A percentile compares a stretch with the other conserved stretches of the same genome.
These are phyloP conservation scores for Cephus pulcher DNA, from an alignment of 2,888 invertebrate species.

Conservation along the genomic window DNA sequence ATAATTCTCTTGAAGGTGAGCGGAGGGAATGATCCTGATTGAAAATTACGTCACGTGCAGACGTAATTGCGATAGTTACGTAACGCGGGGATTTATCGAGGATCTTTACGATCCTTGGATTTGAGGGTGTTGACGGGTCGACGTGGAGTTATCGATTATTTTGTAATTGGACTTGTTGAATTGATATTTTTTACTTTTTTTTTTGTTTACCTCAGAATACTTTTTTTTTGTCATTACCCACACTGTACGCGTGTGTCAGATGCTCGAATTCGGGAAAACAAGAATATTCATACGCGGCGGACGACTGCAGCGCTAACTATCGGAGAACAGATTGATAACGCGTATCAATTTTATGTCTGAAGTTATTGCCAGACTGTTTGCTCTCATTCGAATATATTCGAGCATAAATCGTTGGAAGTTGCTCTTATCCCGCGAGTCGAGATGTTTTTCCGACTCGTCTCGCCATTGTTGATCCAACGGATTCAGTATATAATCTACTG, in stretches of 20 bases:
- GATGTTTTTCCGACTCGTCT: constrained; percentile 33
- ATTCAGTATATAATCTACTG: constrained; percentile 5
- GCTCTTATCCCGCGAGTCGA: constrained; percentile 14
- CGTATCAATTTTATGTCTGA: constrained; percentile 52
- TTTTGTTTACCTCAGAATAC: no score
- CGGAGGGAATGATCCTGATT: constrained; percentile 55
- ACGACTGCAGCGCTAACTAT: background rate
- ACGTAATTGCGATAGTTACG: constrained; percentile 57
- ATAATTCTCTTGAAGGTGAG: background rate
- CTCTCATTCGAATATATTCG: constrained; percentile 49
- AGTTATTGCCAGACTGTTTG: constrained; percentile 56
- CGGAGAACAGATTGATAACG: constrained; percentile 26
- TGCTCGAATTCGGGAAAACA: no score
- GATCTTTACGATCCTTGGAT: constrained; percentile 44
- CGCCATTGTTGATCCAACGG: constrained; percentile 21
- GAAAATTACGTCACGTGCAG: constrained; percentile 55
- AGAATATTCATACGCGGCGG: no score
- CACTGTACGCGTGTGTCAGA: no score
- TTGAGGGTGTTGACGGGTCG: no score
- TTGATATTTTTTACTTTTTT: no score
- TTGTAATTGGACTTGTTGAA: no score
- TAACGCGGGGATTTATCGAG: constrained; percentile 52
- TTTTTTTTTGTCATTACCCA: no score
- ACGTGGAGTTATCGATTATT: no score
- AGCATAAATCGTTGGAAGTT: constrained; percentile 43